Percentiles rank a stretch among this genome's conserved stretches.
Evolutionary conservation across 1,140 invertebrate species (phyloP).

Genomic region (Trichonephila clavata): DNA sequence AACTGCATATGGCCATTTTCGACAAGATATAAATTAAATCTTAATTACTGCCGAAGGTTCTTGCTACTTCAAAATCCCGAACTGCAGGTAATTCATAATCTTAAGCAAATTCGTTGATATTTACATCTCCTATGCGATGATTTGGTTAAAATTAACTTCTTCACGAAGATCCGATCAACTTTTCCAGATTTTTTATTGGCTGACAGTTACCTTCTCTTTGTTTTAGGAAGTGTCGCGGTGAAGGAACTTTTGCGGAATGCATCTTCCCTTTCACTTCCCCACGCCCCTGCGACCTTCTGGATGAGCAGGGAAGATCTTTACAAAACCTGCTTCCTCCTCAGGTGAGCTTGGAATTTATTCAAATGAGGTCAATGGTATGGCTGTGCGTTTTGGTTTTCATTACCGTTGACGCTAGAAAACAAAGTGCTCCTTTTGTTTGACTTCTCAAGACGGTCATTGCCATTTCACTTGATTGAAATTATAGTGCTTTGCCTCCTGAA

Average conservation of each 20-base stretch:
- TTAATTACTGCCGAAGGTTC: no score
- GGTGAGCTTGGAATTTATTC: conserved; percentile 48
- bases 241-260: neutral
- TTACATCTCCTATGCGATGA: no score
- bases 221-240: neutral
- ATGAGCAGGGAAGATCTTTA: neutral
- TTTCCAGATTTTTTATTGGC: no score
- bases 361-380: conserved; percentile 52
- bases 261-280: neutral
- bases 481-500: no score
- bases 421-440: neutral
- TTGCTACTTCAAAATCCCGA: no score
- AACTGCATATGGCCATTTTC: no score
- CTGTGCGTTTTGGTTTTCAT: neutral
- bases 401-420: neutral
- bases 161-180: no score
- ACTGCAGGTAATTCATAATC: no score
- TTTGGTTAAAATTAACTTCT: no score
- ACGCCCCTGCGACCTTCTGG: conserved; percentile 28
- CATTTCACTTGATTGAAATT: neutral
- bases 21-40: no score
- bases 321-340: conserved; percentile 26
- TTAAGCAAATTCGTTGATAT: no score
- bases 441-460: conserved; percentile 8
- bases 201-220: neutral